Evolutionary conservation across 2,113 vertebrate species (phyloP).

Genomic region (Spea multiplicata): DNA sequence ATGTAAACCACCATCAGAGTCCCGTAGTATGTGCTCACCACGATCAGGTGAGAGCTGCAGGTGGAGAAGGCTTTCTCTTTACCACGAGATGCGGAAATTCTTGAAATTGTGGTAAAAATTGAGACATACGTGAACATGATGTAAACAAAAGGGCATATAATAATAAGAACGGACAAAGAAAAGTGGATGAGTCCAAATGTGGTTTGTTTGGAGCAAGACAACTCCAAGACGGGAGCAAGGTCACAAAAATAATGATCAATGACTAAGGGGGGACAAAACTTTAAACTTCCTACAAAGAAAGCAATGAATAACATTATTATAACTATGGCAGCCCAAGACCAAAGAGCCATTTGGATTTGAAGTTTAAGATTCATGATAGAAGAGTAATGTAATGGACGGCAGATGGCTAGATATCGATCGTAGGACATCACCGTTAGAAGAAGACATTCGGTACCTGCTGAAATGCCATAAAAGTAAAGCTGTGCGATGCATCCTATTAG

Average conservation of each 20-base stretch:
- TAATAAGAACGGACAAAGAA: background rate
- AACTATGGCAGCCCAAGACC: background rate
- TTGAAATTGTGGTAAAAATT: constrained; percentile 14
- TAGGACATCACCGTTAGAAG: constrained; percentile 47
- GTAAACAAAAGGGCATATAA: background rate
- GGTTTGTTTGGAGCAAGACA: constrained; percentile 7
- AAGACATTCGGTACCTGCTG: background rate
- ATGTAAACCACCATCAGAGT: constrained; percentile 5
- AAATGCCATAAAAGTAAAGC: constrained; percentile 28
- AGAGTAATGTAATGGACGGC: constrained; percentile 43
- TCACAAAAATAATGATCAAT: constrained; percentile 33
- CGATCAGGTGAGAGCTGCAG: constrained; percentile 1
- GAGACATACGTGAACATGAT: constrained; percentile 14
- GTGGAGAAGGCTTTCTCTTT: background rate
- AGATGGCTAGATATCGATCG: constrained; percentile 45
- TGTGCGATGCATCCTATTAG: constrained; percentile 49
- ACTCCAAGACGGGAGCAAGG: background rate
- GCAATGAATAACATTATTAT: background rate
- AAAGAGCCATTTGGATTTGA: background rate
- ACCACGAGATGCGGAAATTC: background rate
- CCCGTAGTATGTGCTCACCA: constrained; percentile 15
- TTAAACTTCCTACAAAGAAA: background rate
- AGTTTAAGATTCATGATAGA: constrained; percentile 26
- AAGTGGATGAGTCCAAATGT: background rate
- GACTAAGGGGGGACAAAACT: constrained; percentile 5